Evolutionary conservation across 2,888 invertebrate species (phyloP).

Genomic region (Ramazzottius varieornatus): DNA sequence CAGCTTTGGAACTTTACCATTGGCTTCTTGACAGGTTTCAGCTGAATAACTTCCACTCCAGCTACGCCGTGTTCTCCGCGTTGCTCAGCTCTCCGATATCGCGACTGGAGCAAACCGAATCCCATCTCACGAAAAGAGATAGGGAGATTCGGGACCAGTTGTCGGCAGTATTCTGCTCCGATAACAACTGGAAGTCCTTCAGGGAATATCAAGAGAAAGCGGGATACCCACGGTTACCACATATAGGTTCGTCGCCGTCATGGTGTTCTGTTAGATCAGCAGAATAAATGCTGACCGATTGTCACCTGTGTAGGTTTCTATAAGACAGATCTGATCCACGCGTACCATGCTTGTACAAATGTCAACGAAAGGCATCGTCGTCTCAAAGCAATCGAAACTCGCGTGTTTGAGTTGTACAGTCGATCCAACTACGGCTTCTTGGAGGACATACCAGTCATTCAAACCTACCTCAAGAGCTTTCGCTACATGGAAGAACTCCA

Average conservation of each 20-base stretch:
- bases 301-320: neutral
- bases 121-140: neutral
- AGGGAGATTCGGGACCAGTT: neutral
- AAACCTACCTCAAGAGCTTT: neutral
- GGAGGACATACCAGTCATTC: neutral
- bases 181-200: neutral
- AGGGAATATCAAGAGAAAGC: neutral
- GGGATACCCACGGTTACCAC: neutral
- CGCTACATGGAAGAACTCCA: neutral
- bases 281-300: neutral
- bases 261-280: neutral
- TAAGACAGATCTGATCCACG: neutral
- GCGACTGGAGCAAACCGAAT: neutral
- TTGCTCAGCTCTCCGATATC: neutral
- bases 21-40: no score
- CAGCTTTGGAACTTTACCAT: no score
- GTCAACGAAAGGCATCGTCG: neutral
- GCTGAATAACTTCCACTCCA: neutral
- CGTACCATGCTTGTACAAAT: neutral
- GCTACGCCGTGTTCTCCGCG: neutral
- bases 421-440: slow-evolving; percentile 1
- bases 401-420: neutral
- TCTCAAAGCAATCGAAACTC: neutral
- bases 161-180: neutral
- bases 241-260: neutral